These are phyloP conservation scores for Schizothorax lantsangensis DNA, from an alignment of 2,797 vertebrate genomes.

Conservation along the genomic window DNA sequence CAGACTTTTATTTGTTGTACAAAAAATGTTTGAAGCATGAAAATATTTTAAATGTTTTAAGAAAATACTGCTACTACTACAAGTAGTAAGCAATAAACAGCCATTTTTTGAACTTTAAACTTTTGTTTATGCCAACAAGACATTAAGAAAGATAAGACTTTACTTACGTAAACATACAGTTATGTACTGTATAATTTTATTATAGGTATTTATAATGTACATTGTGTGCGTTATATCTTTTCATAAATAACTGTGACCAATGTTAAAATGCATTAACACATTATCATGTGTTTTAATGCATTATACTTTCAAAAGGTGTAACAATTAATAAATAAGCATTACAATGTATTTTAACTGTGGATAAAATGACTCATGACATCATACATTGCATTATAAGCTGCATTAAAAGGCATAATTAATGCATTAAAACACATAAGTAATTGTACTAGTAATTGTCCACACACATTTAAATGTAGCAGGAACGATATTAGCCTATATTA, in stretches of 20 bases:
- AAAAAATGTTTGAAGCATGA: neutral
- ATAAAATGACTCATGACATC: neutral
- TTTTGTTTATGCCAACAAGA: neutral
- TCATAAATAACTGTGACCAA: neutral
- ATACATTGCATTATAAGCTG: neutral
- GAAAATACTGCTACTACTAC: neutral
- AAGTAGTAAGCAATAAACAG: neutral
- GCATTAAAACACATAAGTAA: no score
- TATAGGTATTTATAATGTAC: neutral
- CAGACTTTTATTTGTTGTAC: neutral
- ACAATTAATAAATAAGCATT: neutral
- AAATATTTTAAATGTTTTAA: neutral
- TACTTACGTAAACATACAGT: no score
- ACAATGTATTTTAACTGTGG: neutral
- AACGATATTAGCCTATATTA: no score
- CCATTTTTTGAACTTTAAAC: neutral
- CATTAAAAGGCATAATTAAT: neutral
- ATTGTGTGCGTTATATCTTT: neutral
- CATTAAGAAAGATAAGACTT: neutral
- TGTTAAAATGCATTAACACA: neutral
- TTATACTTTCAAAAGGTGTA: neutral
- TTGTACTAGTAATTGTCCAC: no score
- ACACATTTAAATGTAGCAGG: no score
- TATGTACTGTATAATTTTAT: neutral
- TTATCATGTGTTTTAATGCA: neutral